Percentiles rank a stretch among this genome's conserved stretches.
Conservation (phyloP, 2,113 vertebrate genomes). For the Girardinichthys multiradiatus region DNA sequence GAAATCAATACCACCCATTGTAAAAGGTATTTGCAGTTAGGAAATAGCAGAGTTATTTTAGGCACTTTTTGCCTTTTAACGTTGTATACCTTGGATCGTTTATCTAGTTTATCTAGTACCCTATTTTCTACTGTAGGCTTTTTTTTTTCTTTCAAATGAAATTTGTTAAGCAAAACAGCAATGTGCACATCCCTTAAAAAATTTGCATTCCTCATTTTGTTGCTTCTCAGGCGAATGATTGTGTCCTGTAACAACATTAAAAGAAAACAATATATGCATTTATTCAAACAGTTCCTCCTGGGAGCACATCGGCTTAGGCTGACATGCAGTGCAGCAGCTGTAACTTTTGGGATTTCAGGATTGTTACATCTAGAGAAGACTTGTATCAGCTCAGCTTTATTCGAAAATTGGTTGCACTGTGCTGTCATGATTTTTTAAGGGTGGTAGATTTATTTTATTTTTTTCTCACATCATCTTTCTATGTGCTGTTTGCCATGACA, state of each 20-base stretch:
- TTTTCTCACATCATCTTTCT: conserved; percentile 48
- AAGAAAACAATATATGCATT: conserved; percentile 46
- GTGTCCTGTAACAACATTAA: conserved; percentile 34
- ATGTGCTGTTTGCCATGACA: conserved; percentile 48
- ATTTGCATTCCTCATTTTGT: conserved; percentile 66
- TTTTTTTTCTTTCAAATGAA: conserved; percentile 1
- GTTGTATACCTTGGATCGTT: conserved; percentile 30
- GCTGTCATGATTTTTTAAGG: conserved; percentile 31
- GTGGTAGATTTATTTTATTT: conserved; percentile 16
- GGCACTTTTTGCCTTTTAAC: conserved; percentile 33
- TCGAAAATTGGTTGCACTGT: conserved; percentile 10
- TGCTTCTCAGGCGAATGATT: conserved; percentile 53
- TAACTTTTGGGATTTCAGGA: conserved; percentile 52
- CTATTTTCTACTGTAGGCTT: conserved; percentile 31
- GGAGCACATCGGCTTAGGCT: conserved; percentile 14
- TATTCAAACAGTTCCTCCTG: conserved; percentile 22
- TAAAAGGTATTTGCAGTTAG: conserved; percentile 48
- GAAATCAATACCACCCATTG: conserved; percentile 53
- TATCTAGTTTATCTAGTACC: conserved; percentile 31
- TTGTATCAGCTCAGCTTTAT: conserved; percentile 31
- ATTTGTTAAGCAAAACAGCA: conserved; percentile 56
- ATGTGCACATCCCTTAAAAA: conserved; percentile 16
- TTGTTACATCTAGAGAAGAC: conserved; percentile 44
- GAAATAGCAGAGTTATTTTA: conserved; percentile 35
- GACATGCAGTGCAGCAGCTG: conserved; percentile 26